Percentiles rank a stretch among this genome's conserved stretches.
Conservation (phyloP, 92 coral and sea anemone species). For the Porites divaricata region DNA sequence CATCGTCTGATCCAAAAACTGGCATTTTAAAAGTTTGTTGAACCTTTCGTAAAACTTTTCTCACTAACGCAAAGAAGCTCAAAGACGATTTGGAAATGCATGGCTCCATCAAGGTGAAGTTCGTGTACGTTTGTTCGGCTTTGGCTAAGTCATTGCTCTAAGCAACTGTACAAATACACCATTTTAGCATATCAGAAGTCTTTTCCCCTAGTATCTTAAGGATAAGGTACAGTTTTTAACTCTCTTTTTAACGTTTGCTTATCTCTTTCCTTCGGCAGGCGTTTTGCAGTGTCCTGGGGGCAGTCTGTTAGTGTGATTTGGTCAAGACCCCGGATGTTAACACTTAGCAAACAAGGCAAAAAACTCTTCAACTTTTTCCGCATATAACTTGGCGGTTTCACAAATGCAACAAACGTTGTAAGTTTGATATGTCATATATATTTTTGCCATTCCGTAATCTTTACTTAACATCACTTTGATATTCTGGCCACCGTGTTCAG, state of each 20-base stretch:
- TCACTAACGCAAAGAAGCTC: background rate
- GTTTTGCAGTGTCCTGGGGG: too few relatives aligned
- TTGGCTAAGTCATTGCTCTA: background rate
- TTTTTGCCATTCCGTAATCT: too few relatives aligned
- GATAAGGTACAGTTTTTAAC: background rate
- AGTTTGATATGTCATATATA: too few relatives aligned
- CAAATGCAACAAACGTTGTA: too few relatives aligned
- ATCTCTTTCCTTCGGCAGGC: background rate
- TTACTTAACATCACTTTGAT: too few relatives aligned
- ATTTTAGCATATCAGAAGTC: background rate
- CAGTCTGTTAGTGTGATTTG: too few relatives aligned
- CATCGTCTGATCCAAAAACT: constrained; percentile 17
- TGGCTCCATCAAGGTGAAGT: too few relatives aligned
- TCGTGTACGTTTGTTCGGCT: background rate
- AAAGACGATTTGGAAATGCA: background rate
- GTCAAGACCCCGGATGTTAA: constrained; percentile 29
- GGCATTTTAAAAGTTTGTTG: constrained; percentile 19
- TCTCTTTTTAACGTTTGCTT: background rate
- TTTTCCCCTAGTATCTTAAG: background rate
- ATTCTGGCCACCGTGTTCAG: too few relatives aligned
- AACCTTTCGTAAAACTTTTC: background rate
- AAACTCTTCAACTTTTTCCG: too few relatives aligned
- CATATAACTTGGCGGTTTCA: too few relatives aligned
- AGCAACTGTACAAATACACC: background rate
- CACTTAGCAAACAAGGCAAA: too few relatives aligned